phyloP scores from a whole-genome alignment of 2,888 invertebrate genomes.

The Drosophila mettleri region DNA sequence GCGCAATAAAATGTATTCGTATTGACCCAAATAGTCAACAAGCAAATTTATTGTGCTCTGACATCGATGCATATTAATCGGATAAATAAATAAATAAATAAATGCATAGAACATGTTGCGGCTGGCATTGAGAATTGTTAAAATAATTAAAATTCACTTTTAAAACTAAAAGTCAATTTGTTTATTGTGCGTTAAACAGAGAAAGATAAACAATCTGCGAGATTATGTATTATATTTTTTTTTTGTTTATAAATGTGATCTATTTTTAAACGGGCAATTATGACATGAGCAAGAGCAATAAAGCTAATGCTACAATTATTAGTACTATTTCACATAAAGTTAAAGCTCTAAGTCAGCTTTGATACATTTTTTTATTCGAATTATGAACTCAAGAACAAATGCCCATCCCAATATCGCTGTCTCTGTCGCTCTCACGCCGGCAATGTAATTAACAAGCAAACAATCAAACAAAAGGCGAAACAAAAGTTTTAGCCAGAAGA shows the following conservation, averaged over 20 bases:
- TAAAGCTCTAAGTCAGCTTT: constrained; percentile 11
- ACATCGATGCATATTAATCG: constrained; percentile 48
- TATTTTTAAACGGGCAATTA: background rate
- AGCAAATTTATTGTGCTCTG: constrained; percentile 37
- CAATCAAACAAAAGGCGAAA: constrained; percentile 49
- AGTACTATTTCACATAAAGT: background rate
- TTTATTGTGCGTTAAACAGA: constrained; percentile 1
- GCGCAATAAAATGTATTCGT: constrained; percentile 36
- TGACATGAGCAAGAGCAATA: background rate
- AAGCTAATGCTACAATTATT: background rate
- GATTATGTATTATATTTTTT: too few species aligned
- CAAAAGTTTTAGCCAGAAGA: constrained; percentile 25
- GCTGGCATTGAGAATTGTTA: constrained; percentile 31
- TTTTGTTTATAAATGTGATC: background rate
- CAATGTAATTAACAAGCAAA: constrained; percentile 56
- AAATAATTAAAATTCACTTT: constrained; percentile 23
- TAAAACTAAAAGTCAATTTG: background rate
- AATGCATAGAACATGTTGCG: constrained; percentile 40
- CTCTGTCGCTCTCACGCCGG: constrained; percentile 14
- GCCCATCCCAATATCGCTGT: background rate
- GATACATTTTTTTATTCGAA: constrained; percentile 15
- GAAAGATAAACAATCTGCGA: background rate
- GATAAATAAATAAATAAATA: constrained; percentile 32
- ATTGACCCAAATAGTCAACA: constrained; percentile 59
- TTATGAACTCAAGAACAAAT: constrained; percentile 17